Conservation (phyloP, 1,140 invertebrate species). For the Aleiodes sp. region DNA sequence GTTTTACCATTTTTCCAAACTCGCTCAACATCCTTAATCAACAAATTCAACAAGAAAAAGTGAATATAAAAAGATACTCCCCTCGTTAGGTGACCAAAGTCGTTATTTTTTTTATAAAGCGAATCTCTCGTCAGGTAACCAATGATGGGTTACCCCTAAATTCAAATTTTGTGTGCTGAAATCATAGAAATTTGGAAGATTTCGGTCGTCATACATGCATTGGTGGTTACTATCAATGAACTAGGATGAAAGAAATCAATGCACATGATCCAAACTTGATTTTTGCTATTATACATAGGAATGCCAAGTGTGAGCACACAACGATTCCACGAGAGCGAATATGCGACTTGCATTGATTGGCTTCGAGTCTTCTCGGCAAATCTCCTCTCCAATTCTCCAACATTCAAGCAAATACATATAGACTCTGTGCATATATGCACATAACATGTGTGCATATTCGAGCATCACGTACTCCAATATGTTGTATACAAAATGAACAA, state of each 20-base stretch:
- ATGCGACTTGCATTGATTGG: slow-evolving; percentile 34
- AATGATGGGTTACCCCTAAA: too few relatives aligned
- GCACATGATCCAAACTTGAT: slow-evolving; percentile 7
- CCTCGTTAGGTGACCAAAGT: too few relatives aligned
- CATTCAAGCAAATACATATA: slow-evolving; percentile 24
- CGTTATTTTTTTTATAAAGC: too few relatives aligned
- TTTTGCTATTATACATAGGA: slow-evolving; percentile 2
- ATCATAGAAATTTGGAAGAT: too few relatives aligned
- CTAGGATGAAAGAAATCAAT: slow-evolving; percentile 35
- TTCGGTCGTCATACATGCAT: slow-evolving; percentile 28
- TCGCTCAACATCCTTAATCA: too few relatives aligned
- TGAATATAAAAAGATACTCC: too few relatives aligned
- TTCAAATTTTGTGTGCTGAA: too few relatives aligned
- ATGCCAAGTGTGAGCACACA: slow-evolving; percentile 21
- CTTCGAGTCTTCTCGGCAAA: slow-evolving; percentile 31
- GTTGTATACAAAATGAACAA: not conserved
- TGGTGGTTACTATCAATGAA: slow-evolving; percentile 28
- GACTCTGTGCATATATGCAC: slow-evolving; percentile 21
- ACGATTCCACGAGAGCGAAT: slow-evolving; percentile 24
- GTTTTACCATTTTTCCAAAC: too few relatives aligned
- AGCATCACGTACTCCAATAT: slow-evolving; percentile 9
- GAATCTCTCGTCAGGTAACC: too few relatives aligned
- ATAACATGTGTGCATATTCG: slow-evolving; percentile 16
- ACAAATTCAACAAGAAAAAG: too few relatives aligned
- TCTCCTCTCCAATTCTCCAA: slow-evolving; percentile 9